These are phyloP conservation scores for Gadus chalcogrammus DNA, from an alignment of 2,113 vertebrate species.

Conservation along the genomic window DNA sequence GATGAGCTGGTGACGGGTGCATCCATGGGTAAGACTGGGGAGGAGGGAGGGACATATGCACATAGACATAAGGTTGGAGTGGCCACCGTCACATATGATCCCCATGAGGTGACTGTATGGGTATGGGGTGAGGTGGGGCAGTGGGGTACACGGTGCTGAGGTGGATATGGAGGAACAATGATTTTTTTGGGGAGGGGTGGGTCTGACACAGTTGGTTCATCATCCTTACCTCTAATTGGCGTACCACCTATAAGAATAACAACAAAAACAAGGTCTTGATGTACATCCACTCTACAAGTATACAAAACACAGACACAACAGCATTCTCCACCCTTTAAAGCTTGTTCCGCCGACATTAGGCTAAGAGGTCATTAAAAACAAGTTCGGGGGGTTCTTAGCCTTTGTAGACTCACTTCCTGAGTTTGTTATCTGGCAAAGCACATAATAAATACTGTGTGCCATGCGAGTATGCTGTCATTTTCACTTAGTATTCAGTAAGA, in stretches of 20 bases:
- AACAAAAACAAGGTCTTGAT: background rate
- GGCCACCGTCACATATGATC: conserved; percentile 61
- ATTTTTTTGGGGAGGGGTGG: conserved; percentile 23
- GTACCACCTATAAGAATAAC: conserved; percentile 84
- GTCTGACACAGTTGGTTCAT: conserved; percentile 72
- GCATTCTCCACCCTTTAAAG: no score
- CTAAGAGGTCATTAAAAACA: no score
- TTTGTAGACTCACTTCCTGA: no score
- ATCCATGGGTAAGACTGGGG: conserved; percentile 10
- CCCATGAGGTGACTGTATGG: conserved; percentile 31
- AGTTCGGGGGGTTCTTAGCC: no score
- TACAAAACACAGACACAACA: background rate
- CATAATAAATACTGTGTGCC: no score
- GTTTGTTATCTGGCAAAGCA: no score
- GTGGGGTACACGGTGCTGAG: conserved; percentile 57
- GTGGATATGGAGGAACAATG: conserved; percentile 62
- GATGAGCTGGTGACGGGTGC: conserved; percentile 20
- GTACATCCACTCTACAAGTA: background rate
- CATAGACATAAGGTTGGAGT: conserved; percentile 24
- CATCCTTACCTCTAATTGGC: conserved; percentile 99
- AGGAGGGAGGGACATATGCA: conserved; percentile 39
- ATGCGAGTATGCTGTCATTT: no score
- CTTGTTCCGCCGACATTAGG: no score
- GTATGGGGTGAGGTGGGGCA: conserved; percentile 74
- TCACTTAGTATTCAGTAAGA: no score